Conservation (phyloP, 2,113 vertebrate genomes). For the Ctenodactylus gundi region DNA sequence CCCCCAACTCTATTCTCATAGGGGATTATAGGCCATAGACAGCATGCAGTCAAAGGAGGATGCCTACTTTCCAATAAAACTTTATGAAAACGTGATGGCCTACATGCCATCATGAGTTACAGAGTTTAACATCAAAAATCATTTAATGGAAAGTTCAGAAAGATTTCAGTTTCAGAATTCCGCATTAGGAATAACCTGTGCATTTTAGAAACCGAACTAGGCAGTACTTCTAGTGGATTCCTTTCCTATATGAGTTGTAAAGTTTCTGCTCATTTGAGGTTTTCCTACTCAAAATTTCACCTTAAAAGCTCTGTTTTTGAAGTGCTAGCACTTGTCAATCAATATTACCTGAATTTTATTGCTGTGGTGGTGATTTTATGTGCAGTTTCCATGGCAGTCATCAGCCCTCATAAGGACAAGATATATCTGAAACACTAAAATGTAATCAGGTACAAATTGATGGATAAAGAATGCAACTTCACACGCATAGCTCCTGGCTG, state of each 20-base stretch:
- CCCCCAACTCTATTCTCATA: neutral
- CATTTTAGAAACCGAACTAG: neutral
- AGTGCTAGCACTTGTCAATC: neutral
- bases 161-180: neutral
- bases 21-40: neutral
- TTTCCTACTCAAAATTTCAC: neutral
- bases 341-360: neutral
- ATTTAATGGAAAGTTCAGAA: neutral
- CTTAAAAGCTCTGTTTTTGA: neutral
- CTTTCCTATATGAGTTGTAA: neutral
- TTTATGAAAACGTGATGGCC: neutral
- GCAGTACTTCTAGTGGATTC: neutral
- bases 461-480: neutral
- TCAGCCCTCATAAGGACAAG: neutral
- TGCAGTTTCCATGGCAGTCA: neutral
- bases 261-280: neutral
- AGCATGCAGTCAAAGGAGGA: neutral
- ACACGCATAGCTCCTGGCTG: too few species aligned
- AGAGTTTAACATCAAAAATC: neutral
- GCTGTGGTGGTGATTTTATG: neutral
- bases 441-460: neutral
- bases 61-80: neutral
- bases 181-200: neutral
- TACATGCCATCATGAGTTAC: neutral
- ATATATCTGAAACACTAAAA: neutral